Evolutionary conservation across 2,113 vertebrate genomes (phyloP).

Genomic region (Poeciliopsis prolifica): DNA sequence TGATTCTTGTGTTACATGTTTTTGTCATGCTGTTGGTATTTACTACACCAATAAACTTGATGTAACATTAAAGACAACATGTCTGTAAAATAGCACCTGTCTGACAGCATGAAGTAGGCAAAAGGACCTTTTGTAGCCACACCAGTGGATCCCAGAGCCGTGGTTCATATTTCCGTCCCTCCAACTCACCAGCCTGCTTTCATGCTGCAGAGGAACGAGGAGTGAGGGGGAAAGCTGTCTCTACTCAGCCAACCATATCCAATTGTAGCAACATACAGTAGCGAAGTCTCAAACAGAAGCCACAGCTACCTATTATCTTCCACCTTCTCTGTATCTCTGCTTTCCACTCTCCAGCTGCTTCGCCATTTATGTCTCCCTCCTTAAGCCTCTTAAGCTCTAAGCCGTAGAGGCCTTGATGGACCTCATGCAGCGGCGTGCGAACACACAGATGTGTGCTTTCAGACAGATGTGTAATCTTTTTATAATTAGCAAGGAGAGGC

Average conservation of each 20-base stretch:
- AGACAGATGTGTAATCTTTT: constrained; percentile 30
- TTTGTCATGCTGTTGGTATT: too few relatives aligned
- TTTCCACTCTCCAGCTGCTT: constrained; percentile 40
- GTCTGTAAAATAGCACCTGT: too few relatives aligned
- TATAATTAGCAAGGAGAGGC: constrained; percentile 17
- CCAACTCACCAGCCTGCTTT: constrained; percentile 45
- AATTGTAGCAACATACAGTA: constrained; percentile 61
- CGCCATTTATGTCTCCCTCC: constrained; percentile 50
- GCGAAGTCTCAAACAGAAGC: constrained; percentile 41
- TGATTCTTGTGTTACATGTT: too few relatives aligned
- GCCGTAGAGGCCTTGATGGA: constrained; percentile 35
- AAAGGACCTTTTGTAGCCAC: neutral
- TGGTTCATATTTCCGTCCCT: constrained; percentile 14
- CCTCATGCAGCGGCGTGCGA: constrained; percentile 20
- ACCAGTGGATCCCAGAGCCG: neutral
- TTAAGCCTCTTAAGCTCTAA: constrained; percentile 64
- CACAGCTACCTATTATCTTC: constrained; percentile 54
- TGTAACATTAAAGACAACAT: too few relatives aligned
- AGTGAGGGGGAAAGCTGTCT: constrained; percentile 7
- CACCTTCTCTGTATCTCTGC: constrained; percentile 54
- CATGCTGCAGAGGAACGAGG: constrained; percentile 27
- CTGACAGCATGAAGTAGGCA: too few relatives aligned
- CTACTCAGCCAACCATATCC: constrained; percentile 59
- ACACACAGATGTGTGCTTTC: constrained; percentile 31
- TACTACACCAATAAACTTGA: too few relatives aligned